These are phyloP conservation scores for Ophiodon elongatus DNA, from an alignment of 2,113 vertebrate species.

Conservation along the genomic window DNA sequence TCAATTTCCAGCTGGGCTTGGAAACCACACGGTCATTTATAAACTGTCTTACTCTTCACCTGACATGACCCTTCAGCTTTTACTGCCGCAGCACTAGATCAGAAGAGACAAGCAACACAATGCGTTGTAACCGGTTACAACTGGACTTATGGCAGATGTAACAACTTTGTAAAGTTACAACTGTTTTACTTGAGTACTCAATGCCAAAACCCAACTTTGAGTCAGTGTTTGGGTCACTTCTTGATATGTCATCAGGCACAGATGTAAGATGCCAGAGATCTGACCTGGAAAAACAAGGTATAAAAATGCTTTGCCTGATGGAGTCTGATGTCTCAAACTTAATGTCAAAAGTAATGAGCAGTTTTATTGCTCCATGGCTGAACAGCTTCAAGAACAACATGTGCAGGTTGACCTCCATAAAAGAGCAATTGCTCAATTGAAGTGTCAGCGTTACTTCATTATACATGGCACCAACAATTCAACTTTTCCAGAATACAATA, in stretches of 20 bases:
- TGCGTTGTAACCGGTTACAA: slow-evolving; percentile 36
- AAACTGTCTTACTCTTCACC: slow-evolving; percentile 63
- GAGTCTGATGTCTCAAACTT: slow-evolving; percentile 32
- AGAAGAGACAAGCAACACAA: slow-evolving; percentile 1
- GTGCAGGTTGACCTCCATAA: slow-evolving; percentile 55
- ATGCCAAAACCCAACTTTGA: slow-evolving; percentile 21
- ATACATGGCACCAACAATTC: neutral
- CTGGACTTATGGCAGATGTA: slow-evolving; percentile 9
- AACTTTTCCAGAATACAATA: neutral
- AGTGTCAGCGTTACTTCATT: neutral
- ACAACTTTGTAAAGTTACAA: slow-evolving; percentile 16
- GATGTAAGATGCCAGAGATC: slow-evolving; percentile 28
- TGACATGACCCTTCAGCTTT: slow-evolving; percentile 57
- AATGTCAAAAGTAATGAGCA: slow-evolving; percentile 43
- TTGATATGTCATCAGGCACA: slow-evolving; percentile 34
- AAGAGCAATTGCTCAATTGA: slow-evolving; percentile 44
- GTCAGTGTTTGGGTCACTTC: slow-evolving; percentile 40
- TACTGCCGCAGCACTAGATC: slow-evolving; percentile 7
- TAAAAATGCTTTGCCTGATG: slow-evolving; percentile 59
- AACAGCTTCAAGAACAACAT: slow-evolving; percentile 32
- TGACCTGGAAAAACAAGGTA: slow-evolving; percentile 57
- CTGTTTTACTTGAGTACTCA: neutral
- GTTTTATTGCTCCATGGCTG: slow-evolving; percentile 41
- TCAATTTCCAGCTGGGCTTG: slow-evolving; percentile 61
- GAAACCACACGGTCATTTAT: slow-evolving; percentile 60